These are phyloP conservation scores for Arctopsyche grandis DNA, from an alignment of 1,140 invertebrate species.

Conservation along the genomic window DNA sequence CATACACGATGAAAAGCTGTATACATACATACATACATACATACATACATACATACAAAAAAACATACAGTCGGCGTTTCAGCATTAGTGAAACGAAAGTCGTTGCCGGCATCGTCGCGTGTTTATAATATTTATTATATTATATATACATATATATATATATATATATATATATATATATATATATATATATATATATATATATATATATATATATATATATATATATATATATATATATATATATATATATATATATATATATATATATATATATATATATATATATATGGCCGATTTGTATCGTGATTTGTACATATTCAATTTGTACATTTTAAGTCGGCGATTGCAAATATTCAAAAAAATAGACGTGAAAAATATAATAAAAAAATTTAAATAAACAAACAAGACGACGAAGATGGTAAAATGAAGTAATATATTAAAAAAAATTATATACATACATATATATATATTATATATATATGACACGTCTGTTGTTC, in stretches of 20 bases:
- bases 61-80: not conserved
- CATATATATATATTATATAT: slow-evolving; percentile 43
- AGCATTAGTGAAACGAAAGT: no score
- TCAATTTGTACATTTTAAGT: slow-evolving; percentile 36
- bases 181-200: no score
- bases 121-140: not conserved
- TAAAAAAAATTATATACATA: slow-evolving; percentile 17
- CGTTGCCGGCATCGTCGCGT: no score
- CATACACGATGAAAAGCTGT: not conserved
- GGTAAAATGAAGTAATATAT: slow-evolving; percentile 33
- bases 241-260: not conserved
- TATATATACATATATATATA: not conserved
- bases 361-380: slow-evolving; percentile 34
- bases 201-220: no score
- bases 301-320: slow-evolving; percentile 38
- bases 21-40: not conserved
- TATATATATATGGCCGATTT: not conserved
- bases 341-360: slow-evolving; percentile 42
- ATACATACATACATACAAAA: not conserved
- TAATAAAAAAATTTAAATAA: slow-evolving; percentile 33
- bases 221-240: no score
- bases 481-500: slow-evolving; percentile 49
- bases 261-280: not conserved
- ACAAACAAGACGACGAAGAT: slow-evolving; percentile 23
- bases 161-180: no score